Base-by-base conservation (phyloP, 1,140 invertebrate species). In the Cyrtorhinus lividipennis region DNA sequence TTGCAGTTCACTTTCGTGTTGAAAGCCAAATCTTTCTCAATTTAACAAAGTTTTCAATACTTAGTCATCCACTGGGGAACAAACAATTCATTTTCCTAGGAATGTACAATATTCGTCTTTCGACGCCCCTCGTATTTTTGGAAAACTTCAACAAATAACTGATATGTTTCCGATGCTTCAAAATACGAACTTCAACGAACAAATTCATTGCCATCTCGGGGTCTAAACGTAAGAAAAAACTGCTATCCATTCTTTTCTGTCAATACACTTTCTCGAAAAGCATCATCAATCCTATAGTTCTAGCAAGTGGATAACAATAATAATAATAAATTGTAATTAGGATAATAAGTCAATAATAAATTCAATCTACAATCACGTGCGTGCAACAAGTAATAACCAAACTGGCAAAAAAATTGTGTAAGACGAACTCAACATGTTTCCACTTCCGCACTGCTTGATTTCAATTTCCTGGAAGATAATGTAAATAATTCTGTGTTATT, bases 371-470 rank as follows among this genome's bases (percentile, higher is more conserved):
- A 45, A 63, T 63, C 62, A 63, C 44, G 62, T 59, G 27, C 24
- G 20, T 38, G 15, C 18, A 22, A 59, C 22, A 22, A 25, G 20
- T 8, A 63, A 18, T n/a, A 63, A 20, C 8, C 30, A 10, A 12
- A 48, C 27, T n/a, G 59, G 18, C 10, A 45, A 30, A 20, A 59
- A 45, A 30, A 59, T 13, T 15, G 30, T 18, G 22, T 20, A 38
- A 3, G 27, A 63, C 22, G 48, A 30, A 15, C 25, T 45, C 12
- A 59, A 20, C 3, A 23, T 45, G 22, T 48, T 56, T 15, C 46
- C 60, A 22, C 66, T 62, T 57, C 84, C 84, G 72, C 85, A 87
- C 63, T 82, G 78, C 68, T 85, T 83, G 65, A 87, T 86, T 71
- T 86, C 84, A 70, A 81, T 81, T 74, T 87, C 85, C 78, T 79